phyloP scores from a whole-genome alignment of 1,140 invertebrate genomes.

The Parapsyche elsis region DNA sequence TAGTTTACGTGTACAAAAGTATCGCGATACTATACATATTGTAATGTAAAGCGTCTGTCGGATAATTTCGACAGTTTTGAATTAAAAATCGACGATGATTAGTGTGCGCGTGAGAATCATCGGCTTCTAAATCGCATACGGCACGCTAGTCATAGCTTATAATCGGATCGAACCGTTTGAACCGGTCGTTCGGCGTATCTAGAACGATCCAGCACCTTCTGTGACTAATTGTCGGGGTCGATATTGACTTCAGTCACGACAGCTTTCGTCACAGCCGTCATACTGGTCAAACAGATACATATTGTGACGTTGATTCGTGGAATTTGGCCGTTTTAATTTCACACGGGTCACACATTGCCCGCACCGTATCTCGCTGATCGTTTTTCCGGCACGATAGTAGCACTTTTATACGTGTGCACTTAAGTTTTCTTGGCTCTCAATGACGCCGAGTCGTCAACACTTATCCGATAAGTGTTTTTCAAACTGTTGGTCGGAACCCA shows the following conservation, averaged over 20 bases:
- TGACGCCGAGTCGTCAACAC: too few species aligned
- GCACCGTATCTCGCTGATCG: too few species aligned
- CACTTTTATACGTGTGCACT: too few species aligned
- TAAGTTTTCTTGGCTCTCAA: too few species aligned
- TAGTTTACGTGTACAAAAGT: not conserved
- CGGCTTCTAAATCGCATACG: not conserved
- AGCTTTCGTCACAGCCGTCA: conserved; percentile 5
- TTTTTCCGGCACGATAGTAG: too few species aligned
- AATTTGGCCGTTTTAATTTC: too few species aligned
- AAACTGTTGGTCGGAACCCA: too few species aligned
- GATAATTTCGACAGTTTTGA: not conserved
- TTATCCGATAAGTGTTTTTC: too few species aligned
- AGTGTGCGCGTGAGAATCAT: not conserved
- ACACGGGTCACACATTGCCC: too few species aligned
- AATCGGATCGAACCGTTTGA: not conserved
- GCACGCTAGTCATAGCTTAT: not conserved
- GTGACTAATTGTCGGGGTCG: conserved; percentile 42
- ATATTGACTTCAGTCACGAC: conserved; percentile 41
- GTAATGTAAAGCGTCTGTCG: not conserved
- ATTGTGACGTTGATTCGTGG: not conserved
- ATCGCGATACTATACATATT: not conserved
- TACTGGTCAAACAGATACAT: not conserved
- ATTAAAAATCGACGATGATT: not conserved
- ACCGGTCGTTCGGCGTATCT: not conserved
- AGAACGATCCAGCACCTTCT: conserved; percentile 18